Percentiles rank a stretch among this genome's conserved stretches.
These are phyloP conservation scores for Melanophora roralis DNA, from an alignment of 2,888 invertebrate species.

Conservation along the genomic window DNA sequence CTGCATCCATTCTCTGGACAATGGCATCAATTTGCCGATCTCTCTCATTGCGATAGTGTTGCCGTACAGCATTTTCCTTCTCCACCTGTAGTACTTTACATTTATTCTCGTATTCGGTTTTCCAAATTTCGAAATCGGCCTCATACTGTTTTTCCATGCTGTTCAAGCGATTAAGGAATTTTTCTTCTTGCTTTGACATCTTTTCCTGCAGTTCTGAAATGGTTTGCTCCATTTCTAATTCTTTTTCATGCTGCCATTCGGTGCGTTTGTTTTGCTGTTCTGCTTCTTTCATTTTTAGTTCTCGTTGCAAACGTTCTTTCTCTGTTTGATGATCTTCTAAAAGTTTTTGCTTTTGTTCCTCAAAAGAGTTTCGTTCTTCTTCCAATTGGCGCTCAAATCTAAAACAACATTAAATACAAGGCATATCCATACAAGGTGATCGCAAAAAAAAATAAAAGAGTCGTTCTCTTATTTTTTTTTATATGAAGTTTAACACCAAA, in stretches of 20 bases:
- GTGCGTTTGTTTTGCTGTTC: constrained; percentile 75
- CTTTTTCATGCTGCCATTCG: constrained; percentile 77
- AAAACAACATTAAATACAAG: background rate
- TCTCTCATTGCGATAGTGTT: constrained; percentile 84
- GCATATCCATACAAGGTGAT: background rate
- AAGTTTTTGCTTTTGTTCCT: constrained; percentile 79
- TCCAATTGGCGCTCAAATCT: constrained; percentile 80
- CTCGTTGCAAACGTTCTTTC: constrained; percentile 76
- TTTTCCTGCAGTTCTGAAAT: constrained; percentile 79
- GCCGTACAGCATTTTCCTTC: constrained; percentile 83
- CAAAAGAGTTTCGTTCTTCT: constrained; percentile 79
- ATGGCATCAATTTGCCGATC: constrained; percentile 86
- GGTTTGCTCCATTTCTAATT: constrained; percentile 77
- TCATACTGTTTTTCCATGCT: constrained; percentile 80
- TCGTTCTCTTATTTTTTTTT: no score
- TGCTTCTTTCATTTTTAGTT: constrained; percentile 78
- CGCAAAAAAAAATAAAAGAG: no score
- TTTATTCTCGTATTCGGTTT: constrained; percentile 79
- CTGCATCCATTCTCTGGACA: constrained; percentile 76
- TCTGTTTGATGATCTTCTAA: constrained; percentile 78
- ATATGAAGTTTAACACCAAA: no score
- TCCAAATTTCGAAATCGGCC: constrained; percentile 80
- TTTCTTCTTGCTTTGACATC: constrained; percentile 77
- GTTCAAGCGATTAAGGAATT: constrained; percentile 80
- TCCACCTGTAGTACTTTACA: constrained; percentile 79